A percentile compares a stretch with the other conserved stretches of the same genome.
These are phyloP conservation scores for Aphodius granarius DNA, from an alignment of 2,888 invertebrate genomes.

Conservation along the genomic window DNA sequence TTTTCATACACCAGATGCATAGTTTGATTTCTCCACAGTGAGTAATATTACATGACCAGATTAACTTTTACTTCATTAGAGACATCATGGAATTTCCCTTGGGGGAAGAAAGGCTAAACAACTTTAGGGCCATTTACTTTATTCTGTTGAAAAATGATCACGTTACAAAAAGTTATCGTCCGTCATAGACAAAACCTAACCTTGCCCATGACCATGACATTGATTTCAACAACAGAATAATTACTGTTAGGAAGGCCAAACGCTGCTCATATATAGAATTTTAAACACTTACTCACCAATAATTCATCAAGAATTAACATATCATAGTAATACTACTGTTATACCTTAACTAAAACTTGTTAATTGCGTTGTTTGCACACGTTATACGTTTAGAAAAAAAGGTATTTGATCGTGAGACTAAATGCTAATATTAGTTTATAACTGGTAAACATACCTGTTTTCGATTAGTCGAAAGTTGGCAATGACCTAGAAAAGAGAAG, in stretches of 20 bases:
- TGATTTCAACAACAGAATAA: neutral
- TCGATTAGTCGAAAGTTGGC: constrained; percentile 1
- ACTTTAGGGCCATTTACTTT: no score
- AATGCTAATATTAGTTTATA: neutral
- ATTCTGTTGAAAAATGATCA: no score
- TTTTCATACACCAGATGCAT: neutral
- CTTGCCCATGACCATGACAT: neutral
- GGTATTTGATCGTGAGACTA: neutral
- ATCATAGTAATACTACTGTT: neutral
- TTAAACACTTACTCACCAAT: neutral
- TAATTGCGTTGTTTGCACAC: neutral
- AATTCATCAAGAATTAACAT: neutral
- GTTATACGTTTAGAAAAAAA: neutral
- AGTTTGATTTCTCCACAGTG: neutral
- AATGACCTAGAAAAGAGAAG: constrained; percentile 5
- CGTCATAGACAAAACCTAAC: neutral
- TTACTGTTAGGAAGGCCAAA: neutral
- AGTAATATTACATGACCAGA: neutral
- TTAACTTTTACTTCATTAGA: neutral
- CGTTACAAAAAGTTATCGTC: neutral
- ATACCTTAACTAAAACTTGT: neutral
- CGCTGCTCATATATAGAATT: neutral
- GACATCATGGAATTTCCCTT: neutral
- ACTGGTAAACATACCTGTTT: neutral
- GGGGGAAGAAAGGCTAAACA: no score